These are phyloP conservation scores for Atta colombica DNA, from an alignment of 1,140 invertebrate species.

Conservation along the genomic window DNA sequence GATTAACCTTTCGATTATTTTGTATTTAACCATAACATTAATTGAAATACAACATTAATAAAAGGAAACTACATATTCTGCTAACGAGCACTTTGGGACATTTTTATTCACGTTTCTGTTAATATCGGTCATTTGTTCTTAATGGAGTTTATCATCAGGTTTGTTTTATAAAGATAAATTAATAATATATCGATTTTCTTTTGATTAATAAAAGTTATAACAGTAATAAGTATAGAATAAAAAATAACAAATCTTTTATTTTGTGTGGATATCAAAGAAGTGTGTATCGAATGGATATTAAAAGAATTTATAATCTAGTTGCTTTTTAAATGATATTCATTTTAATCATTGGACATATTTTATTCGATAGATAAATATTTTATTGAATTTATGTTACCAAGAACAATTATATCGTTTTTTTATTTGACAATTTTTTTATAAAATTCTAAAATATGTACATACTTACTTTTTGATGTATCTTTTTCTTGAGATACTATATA, in stretches of 20 bases:
- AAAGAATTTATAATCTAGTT: slow-evolving; percentile 28
- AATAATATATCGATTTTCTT: slow-evolving; percentile 25
- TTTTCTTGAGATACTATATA: not conserved
- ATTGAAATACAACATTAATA: not conserved
- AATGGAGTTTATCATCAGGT: slow-evolving; percentile 22
- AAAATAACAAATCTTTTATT: not conserved
- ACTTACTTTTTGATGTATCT: not conserved
- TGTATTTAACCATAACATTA: too few relatives aligned
- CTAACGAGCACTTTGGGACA: slow-evolving; percentile 21
- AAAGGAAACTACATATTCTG: not conserved
- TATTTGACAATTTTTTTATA: not conserved
- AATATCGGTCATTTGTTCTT: slow-evolving; percentile 30
- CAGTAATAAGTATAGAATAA: not conserved
- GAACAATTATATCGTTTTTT: not conserved
- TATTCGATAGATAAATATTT: not conserved
- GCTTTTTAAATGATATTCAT: not conserved
- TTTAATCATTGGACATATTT: slow-evolving; percentile 27
- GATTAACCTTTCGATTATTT: not conserved
- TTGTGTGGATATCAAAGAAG: not conserved
- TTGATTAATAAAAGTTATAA: slow-evolving; percentile 4
- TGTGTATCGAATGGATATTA: not conserved
- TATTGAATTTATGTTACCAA: not conserved
- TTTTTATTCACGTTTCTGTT: not conserved
- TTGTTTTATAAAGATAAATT: not conserved
- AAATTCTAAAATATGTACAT: not conserved